Conservation (phyloP, 2,113 vertebrate genomes). For the Platysteira castanea region DNA sequence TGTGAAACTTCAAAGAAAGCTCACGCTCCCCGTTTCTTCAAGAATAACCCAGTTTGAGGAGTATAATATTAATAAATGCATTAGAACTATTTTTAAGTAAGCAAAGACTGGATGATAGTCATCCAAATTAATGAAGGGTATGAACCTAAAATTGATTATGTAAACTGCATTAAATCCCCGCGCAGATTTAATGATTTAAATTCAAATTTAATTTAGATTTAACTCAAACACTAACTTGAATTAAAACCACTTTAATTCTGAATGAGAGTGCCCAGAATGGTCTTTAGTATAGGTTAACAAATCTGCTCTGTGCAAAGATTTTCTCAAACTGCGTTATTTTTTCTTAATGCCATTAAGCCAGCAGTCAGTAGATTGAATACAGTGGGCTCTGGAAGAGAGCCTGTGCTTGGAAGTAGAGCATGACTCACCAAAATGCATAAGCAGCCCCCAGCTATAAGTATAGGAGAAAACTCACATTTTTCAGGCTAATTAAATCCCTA, state of each 20-base stretch:
- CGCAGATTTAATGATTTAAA: conserved; percentile 61
- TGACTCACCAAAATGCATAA: conserved; percentile 17
- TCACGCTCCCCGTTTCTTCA: conserved; percentile 11
- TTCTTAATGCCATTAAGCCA: conserved; percentile 11
- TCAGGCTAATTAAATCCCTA: neutral
- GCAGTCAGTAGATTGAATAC: neutral
- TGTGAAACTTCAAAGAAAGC: conserved; percentile 38
- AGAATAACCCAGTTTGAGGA: conserved; percentile 37
- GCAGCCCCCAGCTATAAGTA: neutral
- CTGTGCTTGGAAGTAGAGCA: neutral
- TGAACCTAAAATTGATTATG: conserved; percentile 67
- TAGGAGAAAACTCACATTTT: neutral
- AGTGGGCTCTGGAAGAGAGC: neutral
- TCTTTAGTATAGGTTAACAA: conserved; percentile 27
- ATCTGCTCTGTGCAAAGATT: conserved; percentile 31
- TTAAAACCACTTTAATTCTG: conserved; percentile 58
- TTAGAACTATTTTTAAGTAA: conserved; percentile 63
- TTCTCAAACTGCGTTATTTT: neutral
- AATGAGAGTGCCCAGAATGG: conserved; percentile 13
- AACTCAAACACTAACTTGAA: conserved; percentile 60
- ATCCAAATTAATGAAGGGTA: conserved; percentile 64
- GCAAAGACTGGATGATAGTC: conserved; percentile 52
- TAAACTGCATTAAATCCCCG: conserved; percentile 56
- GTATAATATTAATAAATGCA: conserved; percentile 59
- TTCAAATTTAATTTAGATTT: conserved; percentile 68